Percentiles rank a stretch among this genome's conserved stretches.
These are phyloP conservation scores for Halichoeres trimaculatus DNA, from an alignment of 2,113 vertebrate genomes.

Conservation along the genomic window DNA sequence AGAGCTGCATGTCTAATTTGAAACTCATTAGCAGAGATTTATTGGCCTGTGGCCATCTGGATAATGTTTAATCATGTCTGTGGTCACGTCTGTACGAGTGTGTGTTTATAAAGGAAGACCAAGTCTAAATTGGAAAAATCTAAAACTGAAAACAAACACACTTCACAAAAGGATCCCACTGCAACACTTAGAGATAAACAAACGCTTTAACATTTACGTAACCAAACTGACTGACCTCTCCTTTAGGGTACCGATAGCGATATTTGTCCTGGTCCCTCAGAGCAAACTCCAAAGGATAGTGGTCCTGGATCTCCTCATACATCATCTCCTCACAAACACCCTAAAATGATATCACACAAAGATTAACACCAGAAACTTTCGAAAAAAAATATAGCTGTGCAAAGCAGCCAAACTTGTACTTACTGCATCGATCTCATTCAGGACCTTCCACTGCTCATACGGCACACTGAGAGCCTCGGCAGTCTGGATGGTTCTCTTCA, in stretches of 20 bases:
- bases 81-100: neutral
- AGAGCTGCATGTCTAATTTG: constrained; percentile 22
- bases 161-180: neutral
- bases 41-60: constrained; percentile 47
- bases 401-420: constrained; percentile 26
- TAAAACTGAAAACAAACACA: constrained; percentile 5
- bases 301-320: constrained; percentile 96
- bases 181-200: neutral
- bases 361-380: constrained; percentile 6
- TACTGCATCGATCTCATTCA: constrained; percentile 98
- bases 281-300: constrained; percentile 94
- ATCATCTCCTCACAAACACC: constrained; percentile 98
- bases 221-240: constrained; percentile 87
- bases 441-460: constrained; percentile 99
- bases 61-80: constrained; percentile 14
- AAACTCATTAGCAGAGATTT: constrained; percentile 52
- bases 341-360: constrained; percentile 73
- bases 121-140: neutral
- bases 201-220: neutral
- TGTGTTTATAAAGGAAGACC: neutral
- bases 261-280: constrained; percentile 98
- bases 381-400: neutral
- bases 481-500: constrained; percentile 99
- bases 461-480: constrained; percentile 92
- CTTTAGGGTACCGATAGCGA: constrained; percentile 97